A percentile compares a stretch with the other conserved stretches of the same genome.
These are phyloP conservation scores for Muricea muricata DNA, from an alignment of 92 coral and sea anemone species.

Conservation along the genomic window DNA sequence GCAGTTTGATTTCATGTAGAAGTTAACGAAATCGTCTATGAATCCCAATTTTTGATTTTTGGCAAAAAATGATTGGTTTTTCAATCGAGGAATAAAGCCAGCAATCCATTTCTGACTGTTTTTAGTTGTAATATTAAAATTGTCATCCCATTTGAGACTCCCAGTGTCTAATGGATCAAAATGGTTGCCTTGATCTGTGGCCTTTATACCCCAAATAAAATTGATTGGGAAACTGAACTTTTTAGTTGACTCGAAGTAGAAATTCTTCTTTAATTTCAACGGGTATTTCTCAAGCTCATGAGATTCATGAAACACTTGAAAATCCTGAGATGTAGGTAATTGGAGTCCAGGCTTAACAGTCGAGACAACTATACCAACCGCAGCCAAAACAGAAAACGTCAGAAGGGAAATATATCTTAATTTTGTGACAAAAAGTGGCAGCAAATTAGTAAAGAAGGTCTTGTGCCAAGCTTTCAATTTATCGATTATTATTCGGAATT, in stretches of 20 bases:
- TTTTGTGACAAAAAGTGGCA: slow-evolving; percentile 73
- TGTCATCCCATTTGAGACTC: slow-evolving; percentile 79
- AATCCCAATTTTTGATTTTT: slow-evolving; percentile 69
- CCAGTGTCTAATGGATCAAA: slow-evolving; percentile 85
- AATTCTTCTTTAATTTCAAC: slow-evolving; percentile 79
- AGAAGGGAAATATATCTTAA: slow-evolving; percentile 73
- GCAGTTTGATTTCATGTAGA: slow-evolving; percentile 69
- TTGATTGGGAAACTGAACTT: slow-evolving; percentile 83
- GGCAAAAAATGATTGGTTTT: slow-evolving; percentile 82
- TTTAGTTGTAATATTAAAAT: slow-evolving; percentile 68
- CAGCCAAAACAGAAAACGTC: slow-evolving; percentile 63
- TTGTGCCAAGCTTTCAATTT: slow-evolving; percentile 32
- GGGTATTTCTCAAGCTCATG: slow-evolving; percentile 92
- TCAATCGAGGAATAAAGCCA: slow-evolving; percentile 71
- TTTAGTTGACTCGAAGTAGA: slow-evolving; percentile 87
- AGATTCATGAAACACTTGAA: slow-evolving; percentile 87
- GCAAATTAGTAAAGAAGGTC: slow-evolving; percentile 69
- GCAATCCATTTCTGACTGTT: slow-evolving; percentile 85
- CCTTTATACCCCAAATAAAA: slow-evolving; percentile 84
- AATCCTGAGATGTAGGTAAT: slow-evolving; percentile 91
- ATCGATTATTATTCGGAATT: slow-evolving; percentile 29
- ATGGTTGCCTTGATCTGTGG: slow-evolving; percentile 79
- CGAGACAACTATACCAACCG: slow-evolving; percentile 76
- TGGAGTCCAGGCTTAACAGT: slow-evolving; percentile 84
- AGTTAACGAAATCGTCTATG: slow-evolving; percentile 80